Evolutionary conservation across 2,888 invertebrate genomes (phyloP), one percentile per base, ranked within the genome.

Genomic region (Megaustenia siamemsis): DNA sequence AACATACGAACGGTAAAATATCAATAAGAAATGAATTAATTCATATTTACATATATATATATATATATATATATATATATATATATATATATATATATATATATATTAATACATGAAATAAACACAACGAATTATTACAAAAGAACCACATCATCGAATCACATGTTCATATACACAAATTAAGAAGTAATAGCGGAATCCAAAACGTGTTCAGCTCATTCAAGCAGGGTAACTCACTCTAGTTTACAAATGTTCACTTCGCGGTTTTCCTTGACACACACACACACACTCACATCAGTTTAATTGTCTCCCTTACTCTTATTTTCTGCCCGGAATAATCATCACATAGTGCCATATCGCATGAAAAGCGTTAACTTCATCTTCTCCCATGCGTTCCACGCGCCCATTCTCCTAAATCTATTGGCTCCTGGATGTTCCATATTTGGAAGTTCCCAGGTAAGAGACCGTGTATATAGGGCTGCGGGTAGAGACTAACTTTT

Each of bases 371-470:
- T 43, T 43, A 35, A 45, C 18, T 24, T 32, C 28, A 73, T 1
- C 45, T 24, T 38, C 56, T 35, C 28, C 10, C 35, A 28, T 35
- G 35, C 35, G 28, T 38, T 49, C 53, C 21, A 60, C n/a, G 24
- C 43, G 24, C 38, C 40, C 63, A 49, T 60, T 79, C 79, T 79
- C 68, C 53, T 35, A 45, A 60, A 40, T 24, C 77, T 35, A 77
- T 77, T 77, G 77, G 77, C 40, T 12, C 77, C n/a, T 1, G 56
- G 38, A 56, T 77, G 56, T 24, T n/a, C 77, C 77, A 77, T 77
- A 77, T 77, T 60, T 56, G 77, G 77, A 77, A 60, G 77, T 77
- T 77, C 28, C 60, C 77, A 77, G 77, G 77, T 77, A 77, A 77
- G 38, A 56, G 56, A 18, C 60, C 56, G n/a, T 73, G 73, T 21